Evolutionary conservation across 1,140 invertebrate genomes (phyloP), one percentile per base, ranked within the genome.

Genomic region (Eciton burchellii): DNA sequence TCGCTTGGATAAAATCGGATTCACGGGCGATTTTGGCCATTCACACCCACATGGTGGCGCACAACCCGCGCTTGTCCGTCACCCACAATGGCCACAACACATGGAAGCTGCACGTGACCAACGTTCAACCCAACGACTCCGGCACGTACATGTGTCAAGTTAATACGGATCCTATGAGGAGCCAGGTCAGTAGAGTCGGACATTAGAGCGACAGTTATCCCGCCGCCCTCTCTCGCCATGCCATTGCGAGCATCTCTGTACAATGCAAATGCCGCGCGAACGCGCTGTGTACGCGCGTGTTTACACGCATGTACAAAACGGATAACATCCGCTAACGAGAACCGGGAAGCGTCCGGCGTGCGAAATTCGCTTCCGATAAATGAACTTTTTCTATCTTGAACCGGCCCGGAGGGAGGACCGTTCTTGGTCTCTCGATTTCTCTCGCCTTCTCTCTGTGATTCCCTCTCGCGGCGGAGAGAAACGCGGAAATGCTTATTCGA

Each of bases 101-200:
- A 81, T 98, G 97, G 97, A 97, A 97, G 92, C 95, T 98, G 85
- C 96, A 97, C 94, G 96, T 98, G 90, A 95, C 95, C 84, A 97
- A 97, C 92, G 97, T 98, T 26, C 97, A 97, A 91, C 96, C 96
- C 87, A 97, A 97, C 90, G 97, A 98, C 93, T 97, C 96, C 11
- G 97, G 97, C 77, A 97, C 96, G 21, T 98, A 98, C 93, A 97
- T 97, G 97, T 98, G 97, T 93, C 97, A 98, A 92, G 96, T 98
- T 88, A 98, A 98, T 93, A 98, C 97, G 21, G 97, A 98, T 91
- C 97, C 97, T n/a, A 98, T 98, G 97, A 96, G 96, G 89, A 97
- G 96, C 92, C 97, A 97, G 95, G 97, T 98, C 94, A 94, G 94
- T 87, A 74, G 29, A 73, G 43, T 29, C 71, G 12, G 81, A 59